phyloP scores from a whole-genome alignment of 2,797 vertebrate species.

The Spinus pinus region DNA sequence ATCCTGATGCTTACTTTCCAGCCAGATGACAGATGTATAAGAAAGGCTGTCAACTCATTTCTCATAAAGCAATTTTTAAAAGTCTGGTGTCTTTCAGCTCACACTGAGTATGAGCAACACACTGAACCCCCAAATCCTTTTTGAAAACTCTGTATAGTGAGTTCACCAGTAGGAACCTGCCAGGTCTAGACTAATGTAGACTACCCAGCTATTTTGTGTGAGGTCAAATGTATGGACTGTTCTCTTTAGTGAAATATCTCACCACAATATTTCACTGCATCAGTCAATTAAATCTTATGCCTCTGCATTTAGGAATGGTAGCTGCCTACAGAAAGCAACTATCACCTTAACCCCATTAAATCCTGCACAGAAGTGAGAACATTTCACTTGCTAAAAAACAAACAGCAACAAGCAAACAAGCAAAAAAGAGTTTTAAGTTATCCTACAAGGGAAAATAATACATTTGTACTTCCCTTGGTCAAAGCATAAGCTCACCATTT shows the following conservation, averaged over 20 bases:
- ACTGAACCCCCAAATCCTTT: not conserved
- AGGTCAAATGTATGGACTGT: not conserved
- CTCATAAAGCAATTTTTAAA: not conserved
- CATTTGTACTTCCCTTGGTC: not conserved
- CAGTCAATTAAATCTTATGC: not conserved
- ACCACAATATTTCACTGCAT: not conserved
- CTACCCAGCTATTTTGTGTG: not conserved
- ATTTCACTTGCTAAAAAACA: not conserved
- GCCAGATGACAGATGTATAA: not conserved
- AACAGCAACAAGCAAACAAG: not conserved
- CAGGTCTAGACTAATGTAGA: not conserved
- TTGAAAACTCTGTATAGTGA: rapidly evolving
- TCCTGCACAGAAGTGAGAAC: not conserved
- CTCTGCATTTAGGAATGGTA: not conserved
- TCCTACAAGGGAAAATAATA: not conserved
- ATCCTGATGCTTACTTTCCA: not conserved
- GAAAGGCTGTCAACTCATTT: not conserved
- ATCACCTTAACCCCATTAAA: not conserved
- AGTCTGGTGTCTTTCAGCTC: not conserved
- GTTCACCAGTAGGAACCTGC: not conserved
- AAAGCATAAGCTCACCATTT: not conserved
- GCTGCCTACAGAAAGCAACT: not conserved
- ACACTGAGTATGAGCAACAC: not conserved
- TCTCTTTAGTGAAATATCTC: not conserved
- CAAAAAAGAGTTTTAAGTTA: not conserved